Percentiles rank a stretch among this genome's conserved stretches.
Conservation (phyloP, 2,113 vertebrate species). For the Oreochromis aureus region DNA sequence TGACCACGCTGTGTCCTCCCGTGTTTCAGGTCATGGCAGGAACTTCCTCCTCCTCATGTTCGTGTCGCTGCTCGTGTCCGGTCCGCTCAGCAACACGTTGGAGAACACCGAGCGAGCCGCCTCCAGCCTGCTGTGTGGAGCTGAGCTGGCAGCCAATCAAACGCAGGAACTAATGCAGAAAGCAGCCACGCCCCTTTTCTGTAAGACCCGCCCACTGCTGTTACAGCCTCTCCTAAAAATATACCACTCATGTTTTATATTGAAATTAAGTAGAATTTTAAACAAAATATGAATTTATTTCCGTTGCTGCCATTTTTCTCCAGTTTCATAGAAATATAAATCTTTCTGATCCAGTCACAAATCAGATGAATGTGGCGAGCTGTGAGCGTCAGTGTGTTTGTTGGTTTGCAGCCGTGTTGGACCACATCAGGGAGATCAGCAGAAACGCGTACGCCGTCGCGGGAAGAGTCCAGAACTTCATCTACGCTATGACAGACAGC, state of each 20-base stretch:
- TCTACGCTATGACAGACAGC: slow-evolving; percentile 71
- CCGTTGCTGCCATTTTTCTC: not conserved
- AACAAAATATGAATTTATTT: not conserved
- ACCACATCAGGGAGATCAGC: slow-evolving; percentile 76
- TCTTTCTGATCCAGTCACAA: rapidly evolving
- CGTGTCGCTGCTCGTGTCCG: slow-evolving; percentile 73
- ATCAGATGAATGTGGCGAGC: not conserved
- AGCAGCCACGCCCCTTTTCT: slow-evolving; percentile 72
- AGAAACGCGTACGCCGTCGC: slow-evolving; percentile 69
- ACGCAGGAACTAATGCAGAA: slow-evolving; percentile 72
- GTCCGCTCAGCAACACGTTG: slow-evolving; percentile 80
- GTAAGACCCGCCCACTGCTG: slow-evolving; percentile 66
- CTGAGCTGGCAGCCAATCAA: slow-evolving; percentile 84
- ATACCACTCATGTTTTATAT: not conserved
- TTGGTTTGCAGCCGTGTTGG: slow-evolving; percentile 46
- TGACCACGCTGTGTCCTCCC: not conserved
- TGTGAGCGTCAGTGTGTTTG: not conserved
- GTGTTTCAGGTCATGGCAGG: slow-evolving; percentile 70
- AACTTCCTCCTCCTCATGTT: slow-evolving; percentile 73
- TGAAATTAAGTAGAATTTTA: not conserved
- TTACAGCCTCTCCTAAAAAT: not conserved
- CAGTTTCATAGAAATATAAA: not conserved
- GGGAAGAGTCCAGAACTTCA: slow-evolving; percentile 70
- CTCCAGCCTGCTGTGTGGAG: slow-evolving; percentile 80
- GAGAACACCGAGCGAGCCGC: slow-evolving; percentile 75